phyloP scores from a whole-genome alignment of 1,140 invertebrate species.

The Musca domestica region DNA sequence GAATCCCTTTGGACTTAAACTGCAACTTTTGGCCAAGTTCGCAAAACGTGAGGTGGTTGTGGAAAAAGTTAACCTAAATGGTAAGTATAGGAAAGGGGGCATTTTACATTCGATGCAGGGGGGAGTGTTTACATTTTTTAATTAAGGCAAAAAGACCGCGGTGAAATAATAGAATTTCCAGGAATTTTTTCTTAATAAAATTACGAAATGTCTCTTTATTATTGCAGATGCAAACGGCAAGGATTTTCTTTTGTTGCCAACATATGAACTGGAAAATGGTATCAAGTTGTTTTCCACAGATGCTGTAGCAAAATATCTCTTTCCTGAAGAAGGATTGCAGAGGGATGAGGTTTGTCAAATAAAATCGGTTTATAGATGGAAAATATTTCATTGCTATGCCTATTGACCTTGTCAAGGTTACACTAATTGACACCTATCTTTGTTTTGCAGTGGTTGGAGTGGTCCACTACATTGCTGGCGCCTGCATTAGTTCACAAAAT shows the following conservation, averaged over 20 bases:
- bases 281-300: constrained; percentile 59
- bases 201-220: constrained; percentile 38
- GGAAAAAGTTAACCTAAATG: constrained; percentile 58
- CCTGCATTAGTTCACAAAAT: constrained; percentile 58
- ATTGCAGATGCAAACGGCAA: constrained; percentile 40
- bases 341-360: constrained; percentile 41
- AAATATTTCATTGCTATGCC: background rate
- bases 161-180: no score
- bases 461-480: constrained; percentile 68
- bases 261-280: constrained; percentile 55
- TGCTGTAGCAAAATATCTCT: constrained; percentile 59
- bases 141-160: no score
- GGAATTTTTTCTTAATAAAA: background rate
- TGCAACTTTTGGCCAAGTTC: constrained; percentile 66
- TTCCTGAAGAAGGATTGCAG: constrained; percentile 48
- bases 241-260: constrained; percentile 55
- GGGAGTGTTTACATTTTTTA: background rate
- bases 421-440: background rate
- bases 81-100: constrained; percentile 47
- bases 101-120: background rate
- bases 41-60: constrained; percentile 58
- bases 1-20: constrained; percentile 70
- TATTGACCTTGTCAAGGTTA: constrained; percentile 17
- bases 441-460: constrained; percentile 68
- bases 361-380: background rate